Base-by-base conservation (phyloP, 2,888 invertebrate genomes). In the Nephrocerus scutellatus region DNA sequence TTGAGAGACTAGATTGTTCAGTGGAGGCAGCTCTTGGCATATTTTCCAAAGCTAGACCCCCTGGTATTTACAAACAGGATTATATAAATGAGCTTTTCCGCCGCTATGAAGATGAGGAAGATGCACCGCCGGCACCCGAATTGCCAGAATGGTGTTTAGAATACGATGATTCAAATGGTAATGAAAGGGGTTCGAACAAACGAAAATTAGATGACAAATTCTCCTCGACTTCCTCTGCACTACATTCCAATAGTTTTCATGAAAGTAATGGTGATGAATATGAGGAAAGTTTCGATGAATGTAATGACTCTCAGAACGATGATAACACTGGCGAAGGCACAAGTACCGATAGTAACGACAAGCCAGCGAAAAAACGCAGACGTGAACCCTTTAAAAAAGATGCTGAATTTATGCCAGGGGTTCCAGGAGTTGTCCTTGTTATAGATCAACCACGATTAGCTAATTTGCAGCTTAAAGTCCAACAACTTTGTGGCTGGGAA, bases 21-120 rank as follows among this genome's bases (percentile, higher is more conserved):
- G 76, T 95, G 2, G 90, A 88, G 49, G 84, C 85, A 3, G 93
- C 91, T 0, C 62, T 95, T 6, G 72, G 72, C 24, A 79, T 79
- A 56, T 96, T 95, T 70, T 76, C 83, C 3, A 72, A 49, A 22
- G 60, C 63, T 3, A 59, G 98, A 46, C 83, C 87, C 1, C 92
- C 95, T 2, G 98, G 98, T 14, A 98, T 99, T 56, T 99, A 99
- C 70, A 99, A 99, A 66, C 81, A 80, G 49, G 95, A 96, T 61
- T 99, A 99, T 63, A 75, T 99, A 36, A 72, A 79, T 52, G 95
- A 95, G 67, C 68, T 99, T 20, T 93, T 81, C 61, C 71, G 71
- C 40, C 74, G 89, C 3, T 93, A 84, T 62, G 91, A 83, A 48
- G 84, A 82, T 54, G 82, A 78, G 18, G 82, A 79, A 19, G 80